Conservation (phyloP, 64 coral and sea anemone species). For the Cladopsammia gracilis region DNA sequence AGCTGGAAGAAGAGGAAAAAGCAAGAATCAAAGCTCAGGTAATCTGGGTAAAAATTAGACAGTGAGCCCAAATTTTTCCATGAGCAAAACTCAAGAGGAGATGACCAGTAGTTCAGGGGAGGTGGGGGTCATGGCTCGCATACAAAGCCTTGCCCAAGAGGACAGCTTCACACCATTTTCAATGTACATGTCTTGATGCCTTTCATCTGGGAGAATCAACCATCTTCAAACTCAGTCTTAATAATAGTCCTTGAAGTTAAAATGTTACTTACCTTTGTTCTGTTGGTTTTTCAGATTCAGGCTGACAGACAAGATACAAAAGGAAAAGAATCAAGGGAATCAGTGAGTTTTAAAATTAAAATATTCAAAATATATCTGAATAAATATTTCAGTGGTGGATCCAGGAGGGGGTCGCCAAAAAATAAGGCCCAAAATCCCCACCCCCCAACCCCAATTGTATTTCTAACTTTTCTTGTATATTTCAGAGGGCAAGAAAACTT, state of each 20-base stretch:
- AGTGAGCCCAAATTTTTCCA: neutral
- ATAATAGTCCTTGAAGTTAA: too few species aligned
- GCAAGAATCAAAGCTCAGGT: conserved; percentile 87
- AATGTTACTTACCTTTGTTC: too few species aligned
- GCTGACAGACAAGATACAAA: conserved; percentile 85
- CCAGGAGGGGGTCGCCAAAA: too few species aligned
- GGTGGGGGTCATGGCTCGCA: too few species aligned
- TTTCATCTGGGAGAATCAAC: too few species aligned
- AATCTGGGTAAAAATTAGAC: neutral
- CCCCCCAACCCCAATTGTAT: neutral
- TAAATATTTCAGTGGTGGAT: neutral
- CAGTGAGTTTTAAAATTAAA: conserved; percentile 56
- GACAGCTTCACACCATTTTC: too few species aligned
- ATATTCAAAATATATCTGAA: neutral
- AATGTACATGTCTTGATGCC: too few species aligned
- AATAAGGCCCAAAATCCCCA: too few species aligned
- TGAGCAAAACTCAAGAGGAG: too few species aligned
- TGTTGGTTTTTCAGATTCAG: conserved; percentile 47
- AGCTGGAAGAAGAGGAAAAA: conserved; percentile 73
- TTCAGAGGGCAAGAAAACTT: conserved; percentile 76
- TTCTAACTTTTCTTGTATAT: neutral
- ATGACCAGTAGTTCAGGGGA: too few species aligned
- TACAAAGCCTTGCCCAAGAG: too few species aligned
- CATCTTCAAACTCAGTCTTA: too few species aligned
- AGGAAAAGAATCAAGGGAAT: conserved; percentile 69